A percentile compares a stretch with the other conserved stretches of the same genome.
phyloP scores from a whole-genome alignment of 2,797 vertebrate species.

The Peromyscus aztecus region DNA sequence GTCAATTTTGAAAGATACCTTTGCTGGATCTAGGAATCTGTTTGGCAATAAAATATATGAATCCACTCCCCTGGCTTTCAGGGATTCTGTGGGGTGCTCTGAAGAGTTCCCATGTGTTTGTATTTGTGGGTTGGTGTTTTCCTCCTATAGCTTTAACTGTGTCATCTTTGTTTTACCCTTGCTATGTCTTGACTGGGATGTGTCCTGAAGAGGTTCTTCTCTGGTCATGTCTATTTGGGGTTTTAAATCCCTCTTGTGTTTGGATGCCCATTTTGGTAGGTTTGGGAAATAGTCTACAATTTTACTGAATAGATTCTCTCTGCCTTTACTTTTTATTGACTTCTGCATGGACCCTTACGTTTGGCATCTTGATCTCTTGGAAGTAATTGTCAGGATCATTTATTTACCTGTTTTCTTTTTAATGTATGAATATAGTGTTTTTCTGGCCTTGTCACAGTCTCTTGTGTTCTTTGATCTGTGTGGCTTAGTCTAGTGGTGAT shows the following conservation, averaged over 20 bases:
- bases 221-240: background rate
- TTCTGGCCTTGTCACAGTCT: background rate
- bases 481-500: background rate
- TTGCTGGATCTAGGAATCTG: background rate
- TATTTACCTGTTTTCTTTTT: background rate
- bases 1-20: background rate
- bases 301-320: background rate
- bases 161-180: background rate
- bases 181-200: background rate
- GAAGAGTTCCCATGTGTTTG: background rate
- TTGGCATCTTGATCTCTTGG: background rate
- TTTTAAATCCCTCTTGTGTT: background rate
- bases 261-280: background rate
- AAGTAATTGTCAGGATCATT: background rate
- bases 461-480: background rate
- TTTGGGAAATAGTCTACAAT: background rate
- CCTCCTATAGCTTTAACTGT: background rate
- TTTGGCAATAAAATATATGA: background rate
- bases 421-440: background rate
- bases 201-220: background rate
- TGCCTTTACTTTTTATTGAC: background rate
- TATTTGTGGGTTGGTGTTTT: background rate
- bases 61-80: background rate
- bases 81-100: background rate
- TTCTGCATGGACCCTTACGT: background rate